Evolutionary conservation across 2,113 vertebrate genomes (phyloP).

Genomic region (Alethe diademata): DNA sequence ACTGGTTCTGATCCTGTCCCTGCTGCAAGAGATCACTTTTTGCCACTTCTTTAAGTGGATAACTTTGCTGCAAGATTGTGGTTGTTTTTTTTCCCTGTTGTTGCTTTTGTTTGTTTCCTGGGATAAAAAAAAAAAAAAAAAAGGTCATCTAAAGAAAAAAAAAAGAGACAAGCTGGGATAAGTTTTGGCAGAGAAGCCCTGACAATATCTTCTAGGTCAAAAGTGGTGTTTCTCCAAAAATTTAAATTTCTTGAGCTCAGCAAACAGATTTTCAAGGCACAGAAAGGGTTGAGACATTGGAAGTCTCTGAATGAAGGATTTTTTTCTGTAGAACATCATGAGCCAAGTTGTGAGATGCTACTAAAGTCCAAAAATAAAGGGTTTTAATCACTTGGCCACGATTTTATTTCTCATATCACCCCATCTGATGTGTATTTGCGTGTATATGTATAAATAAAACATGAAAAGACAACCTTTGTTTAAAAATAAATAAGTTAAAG

Average conservation of each 20-base stretch:
- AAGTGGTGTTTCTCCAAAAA: background rate
- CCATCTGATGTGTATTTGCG: accelerated
- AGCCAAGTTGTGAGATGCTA: background rate
- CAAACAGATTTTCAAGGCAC: background rate
- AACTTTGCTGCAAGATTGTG: background rate
- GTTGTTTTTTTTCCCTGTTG: background rate
- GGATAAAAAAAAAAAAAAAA: background rate
- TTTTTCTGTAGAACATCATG: too few species aligned
- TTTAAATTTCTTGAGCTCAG: background rate
- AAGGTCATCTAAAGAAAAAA: background rate
- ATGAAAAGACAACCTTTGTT: background rate
- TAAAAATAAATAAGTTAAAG: background rate
- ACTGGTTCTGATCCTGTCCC: background rate
- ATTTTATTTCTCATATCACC: background rate
- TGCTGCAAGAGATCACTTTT: background rate
- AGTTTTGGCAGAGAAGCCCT: background rate
- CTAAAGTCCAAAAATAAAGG: background rate
- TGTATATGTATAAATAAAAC: background rate
- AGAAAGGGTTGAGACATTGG: background rate
- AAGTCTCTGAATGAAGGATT: background rate
- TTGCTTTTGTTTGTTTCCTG: background rate
- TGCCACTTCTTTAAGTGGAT: background rate
- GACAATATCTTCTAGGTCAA: background rate
- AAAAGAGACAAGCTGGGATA: background rate
- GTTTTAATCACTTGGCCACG: background rate